Percentiles rank a stretch among this genome's conserved stretches.
Conservation (phyloP, 2,797 vertebrate species). For the Selene dorsalis region DNA sequence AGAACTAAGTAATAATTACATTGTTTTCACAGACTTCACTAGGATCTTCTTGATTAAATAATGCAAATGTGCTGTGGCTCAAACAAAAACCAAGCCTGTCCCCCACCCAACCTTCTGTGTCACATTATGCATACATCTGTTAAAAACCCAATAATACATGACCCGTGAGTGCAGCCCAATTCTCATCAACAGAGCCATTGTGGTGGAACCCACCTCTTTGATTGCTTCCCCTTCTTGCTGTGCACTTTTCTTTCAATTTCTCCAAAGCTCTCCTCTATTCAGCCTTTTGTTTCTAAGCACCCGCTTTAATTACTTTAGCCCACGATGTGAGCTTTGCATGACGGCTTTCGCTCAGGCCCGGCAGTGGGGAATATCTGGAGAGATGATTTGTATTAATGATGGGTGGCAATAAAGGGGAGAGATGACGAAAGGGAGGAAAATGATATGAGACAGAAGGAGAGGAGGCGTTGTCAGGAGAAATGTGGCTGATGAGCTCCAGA, state of each 20-base stretch:
- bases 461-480: conserved; percentile 69
- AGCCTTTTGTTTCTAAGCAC: conserved; percentile 78
- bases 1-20: background rate
- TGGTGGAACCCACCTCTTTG: conserved; percentile 72
- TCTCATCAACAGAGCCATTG: conserved; percentile 76
- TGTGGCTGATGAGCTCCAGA: conserved; percentile 65
- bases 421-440: conserved; percentile 70
- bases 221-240: conserved; percentile 63
- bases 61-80: conserved; percentile 18
- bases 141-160: conserved; percentile 64
- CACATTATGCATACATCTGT: conserved; percentile 48
- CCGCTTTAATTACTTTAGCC: conserved; percentile 77
- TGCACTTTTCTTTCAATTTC: conserved; percentile 72
- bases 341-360: conserved; percentile 68
- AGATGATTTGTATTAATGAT: conserved; percentile 83
- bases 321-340: conserved; percentile 68
- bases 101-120: conserved; percentile 39
- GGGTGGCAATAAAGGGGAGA: conserved; percentile 61
- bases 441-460: conserved; percentile 75
- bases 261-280: conserved; percentile 57
- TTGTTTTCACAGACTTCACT: conserved; percentile 6
- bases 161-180: conserved; percentile 66
- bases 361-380: conserved; percentile 64
- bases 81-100: conserved; percentile 22
- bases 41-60: conserved; percentile 16